A percentile compares a stretch with the other conserved stretches of the same genome.
Evolutionary conservation across 2,113 vertebrate species (phyloP).

Genomic region (Hippolais icterina): DNA sequence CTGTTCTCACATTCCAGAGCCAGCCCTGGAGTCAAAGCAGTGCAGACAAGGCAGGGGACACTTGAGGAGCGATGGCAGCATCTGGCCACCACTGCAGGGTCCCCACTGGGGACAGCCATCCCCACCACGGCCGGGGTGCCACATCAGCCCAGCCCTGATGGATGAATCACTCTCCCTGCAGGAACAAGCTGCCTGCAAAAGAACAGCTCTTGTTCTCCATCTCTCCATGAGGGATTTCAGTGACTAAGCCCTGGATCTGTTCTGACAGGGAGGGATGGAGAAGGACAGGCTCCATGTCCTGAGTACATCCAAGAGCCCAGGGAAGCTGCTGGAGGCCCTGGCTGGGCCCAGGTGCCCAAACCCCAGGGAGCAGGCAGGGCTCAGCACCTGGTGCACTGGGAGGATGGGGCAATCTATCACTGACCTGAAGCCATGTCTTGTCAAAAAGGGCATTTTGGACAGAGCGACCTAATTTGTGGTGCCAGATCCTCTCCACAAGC

Average conservation of each 20-base stretch:
- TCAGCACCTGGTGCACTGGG: neutral
- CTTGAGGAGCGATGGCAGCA: neutral
- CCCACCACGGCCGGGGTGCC: accelerated
- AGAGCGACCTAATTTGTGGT: accelerated
- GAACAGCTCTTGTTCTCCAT: neutral
- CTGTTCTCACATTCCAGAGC: neutral
- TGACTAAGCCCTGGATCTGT: accelerated
- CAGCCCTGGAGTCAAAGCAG: neutral
- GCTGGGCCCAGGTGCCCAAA: neutral
- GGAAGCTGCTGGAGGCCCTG: neutral
- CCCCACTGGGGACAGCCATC: neutral
- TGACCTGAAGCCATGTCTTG: accelerated
- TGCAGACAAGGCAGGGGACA: neutral
- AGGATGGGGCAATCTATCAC: neutral
- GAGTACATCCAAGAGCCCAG: neutral
- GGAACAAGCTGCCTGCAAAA: neutral
- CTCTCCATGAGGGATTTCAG: neutral
- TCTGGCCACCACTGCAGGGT: neutral
- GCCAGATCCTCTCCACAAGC: neutral
- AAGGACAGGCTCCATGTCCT: accelerated
- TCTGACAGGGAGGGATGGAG: neutral
- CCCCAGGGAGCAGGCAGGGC: neutral
- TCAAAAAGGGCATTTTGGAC: neutral
- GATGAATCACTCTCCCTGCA: neutral
- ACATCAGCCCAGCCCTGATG: neutral